Evolutionary conservation across 2,888 invertebrate genomes (phyloP).

Genomic region (Loripinus fragilis): DNA sequence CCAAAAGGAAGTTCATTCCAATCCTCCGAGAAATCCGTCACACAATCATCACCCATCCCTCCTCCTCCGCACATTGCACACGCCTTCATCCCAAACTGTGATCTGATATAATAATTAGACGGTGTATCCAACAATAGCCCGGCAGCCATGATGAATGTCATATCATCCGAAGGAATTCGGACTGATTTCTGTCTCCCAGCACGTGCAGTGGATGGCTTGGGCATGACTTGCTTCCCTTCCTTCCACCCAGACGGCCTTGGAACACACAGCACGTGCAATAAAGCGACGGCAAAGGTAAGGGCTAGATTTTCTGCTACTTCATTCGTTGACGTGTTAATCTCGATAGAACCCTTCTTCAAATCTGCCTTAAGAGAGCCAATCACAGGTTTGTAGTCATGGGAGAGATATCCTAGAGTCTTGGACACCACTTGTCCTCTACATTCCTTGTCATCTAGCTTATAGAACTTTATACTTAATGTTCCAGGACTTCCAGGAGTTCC

Average conservation of each 20-base stretch:
- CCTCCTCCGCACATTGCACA: conserved; percentile 18
- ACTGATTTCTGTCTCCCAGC: conserved; percentile 12
- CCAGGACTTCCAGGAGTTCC: conserved; percentile 77
- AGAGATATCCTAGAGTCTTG: conserved; percentile 43
- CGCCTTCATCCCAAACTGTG: conserved; percentile 30
- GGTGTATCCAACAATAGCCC: conserved; percentile 82
- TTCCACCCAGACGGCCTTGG: conserved; percentile 78
- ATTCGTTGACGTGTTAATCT: conserved; percentile 49
- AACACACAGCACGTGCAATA: conserved; percentile 84
- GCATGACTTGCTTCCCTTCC: conserved; percentile 44
- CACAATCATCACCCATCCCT: not conserved
- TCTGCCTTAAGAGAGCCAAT: conserved; percentile 57
- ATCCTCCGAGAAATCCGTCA: conserved; percentile 15
- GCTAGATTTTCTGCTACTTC: conserved; percentile 84
- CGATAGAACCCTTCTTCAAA: conserved; percentile 58
- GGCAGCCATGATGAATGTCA: conserved; percentile 82
- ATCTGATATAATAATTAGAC: conserved; percentile 71
- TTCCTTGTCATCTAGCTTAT: conserved; percentile 47
- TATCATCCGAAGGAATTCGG: conserved; percentile 69
- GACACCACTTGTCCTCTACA: no score
- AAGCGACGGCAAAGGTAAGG: conserved; percentile 82
- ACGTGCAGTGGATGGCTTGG: not conserved
- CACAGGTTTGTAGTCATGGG: conserved; percentile 31
- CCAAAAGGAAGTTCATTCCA: not conserved
- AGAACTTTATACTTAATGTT: conserved; percentile 65